These are phyloP conservation scores for Epizoanthus illoricatus DNA, from an alignment of 92 coral and sea anemone species.

Conservation along the genomic window DNA sequence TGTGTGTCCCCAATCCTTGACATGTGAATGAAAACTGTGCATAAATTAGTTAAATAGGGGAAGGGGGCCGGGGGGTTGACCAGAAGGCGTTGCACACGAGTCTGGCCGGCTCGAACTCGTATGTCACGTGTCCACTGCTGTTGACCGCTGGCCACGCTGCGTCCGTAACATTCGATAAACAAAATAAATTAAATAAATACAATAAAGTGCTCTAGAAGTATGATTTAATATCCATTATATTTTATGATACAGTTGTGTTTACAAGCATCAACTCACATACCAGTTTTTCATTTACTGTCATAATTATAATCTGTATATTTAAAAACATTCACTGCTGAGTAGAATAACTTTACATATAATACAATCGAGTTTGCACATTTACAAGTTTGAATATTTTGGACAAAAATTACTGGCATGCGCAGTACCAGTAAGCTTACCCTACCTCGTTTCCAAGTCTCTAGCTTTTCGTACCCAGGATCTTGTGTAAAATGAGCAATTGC, in stretches of 20 bases:
- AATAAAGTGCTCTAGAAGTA: not conserved
- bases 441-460: not conserved
- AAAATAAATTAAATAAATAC: no score
- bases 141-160: no score
- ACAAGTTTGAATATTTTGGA: not conserved
- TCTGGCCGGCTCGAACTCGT: no score
- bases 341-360: constrained; percentile 34
- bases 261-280: constrained; percentile 16
- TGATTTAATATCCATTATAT: constrained; percentile 21
- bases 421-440: not conserved
- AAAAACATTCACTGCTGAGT: constrained; percentile 10
- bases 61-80: no score
- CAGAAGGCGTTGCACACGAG: no score
- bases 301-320: constrained; percentile 33
- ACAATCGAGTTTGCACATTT: constrained; percentile 1
- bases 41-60: no score
- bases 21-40: no score
- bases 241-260: constrained; percentile 4
- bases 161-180: no score
- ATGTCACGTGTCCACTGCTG: no score
- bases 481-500: not conserved
- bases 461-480: not conserved
- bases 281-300: constrained; percentile 1
- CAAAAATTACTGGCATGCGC: not conserved
- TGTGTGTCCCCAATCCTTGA: no score